phyloP scores from a whole-genome alignment of 2,113 vertebrate species.

The Glaucidium brasilianum region DNA sequence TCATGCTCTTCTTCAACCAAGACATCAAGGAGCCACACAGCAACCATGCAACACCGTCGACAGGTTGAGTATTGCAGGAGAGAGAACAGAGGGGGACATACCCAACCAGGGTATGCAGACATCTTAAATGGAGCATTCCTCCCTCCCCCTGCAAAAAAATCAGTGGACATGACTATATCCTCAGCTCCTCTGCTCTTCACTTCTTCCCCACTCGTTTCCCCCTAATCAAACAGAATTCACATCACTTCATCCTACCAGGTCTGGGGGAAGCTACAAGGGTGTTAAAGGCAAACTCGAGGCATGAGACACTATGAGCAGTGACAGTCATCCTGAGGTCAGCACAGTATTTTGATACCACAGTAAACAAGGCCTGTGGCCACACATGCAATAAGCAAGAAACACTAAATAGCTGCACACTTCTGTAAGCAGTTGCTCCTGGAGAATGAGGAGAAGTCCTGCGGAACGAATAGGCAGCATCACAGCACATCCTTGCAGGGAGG shows the following conservation, averaged over 20 bases:
- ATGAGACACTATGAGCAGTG: not conserved
- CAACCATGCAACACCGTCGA: rapidly evolving
- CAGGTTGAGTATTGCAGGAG: not conserved
- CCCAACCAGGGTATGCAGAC: not conserved
- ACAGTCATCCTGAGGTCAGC: not conserved
- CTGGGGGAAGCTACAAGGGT: not conserved
- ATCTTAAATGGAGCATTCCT: not conserved
- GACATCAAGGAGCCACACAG: not conserved
- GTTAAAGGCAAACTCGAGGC: rapidly evolving
- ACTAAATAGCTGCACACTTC: not conserved
- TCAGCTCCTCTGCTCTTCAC: not conserved
- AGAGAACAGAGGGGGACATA: not conserved
- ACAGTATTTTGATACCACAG: not conserved
- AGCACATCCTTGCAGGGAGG: not conserved
- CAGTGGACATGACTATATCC: rapidly evolving
- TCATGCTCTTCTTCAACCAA: not conserved
- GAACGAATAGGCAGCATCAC: rapidly evolving
- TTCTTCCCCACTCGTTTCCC: not conserved
- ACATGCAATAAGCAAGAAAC: not conserved
- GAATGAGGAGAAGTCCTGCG: rapidly evolving
- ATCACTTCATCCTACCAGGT: not conserved
- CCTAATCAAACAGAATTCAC: not conserved
- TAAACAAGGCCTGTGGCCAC: not conserved
- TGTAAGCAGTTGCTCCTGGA: not conserved
- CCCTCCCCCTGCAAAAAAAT: not conserved